phyloP scores from a whole-genome alignment of 1,140 invertebrate genomes.

The Anastatus disparis region DNA sequence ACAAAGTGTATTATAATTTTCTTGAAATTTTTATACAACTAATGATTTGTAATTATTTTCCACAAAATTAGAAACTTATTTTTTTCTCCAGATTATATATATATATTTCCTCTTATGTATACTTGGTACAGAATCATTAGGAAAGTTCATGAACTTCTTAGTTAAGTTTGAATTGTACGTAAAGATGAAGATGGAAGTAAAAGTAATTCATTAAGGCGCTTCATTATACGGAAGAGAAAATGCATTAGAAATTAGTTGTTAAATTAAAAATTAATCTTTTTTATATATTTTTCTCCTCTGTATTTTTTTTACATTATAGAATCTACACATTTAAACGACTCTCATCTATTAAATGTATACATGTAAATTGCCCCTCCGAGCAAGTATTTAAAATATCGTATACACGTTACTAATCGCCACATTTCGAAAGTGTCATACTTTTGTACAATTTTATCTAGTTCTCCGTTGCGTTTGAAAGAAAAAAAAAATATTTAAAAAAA shows the following conservation, averaged over 20 bases:
- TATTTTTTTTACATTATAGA: too few species aligned
- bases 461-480: too few species aligned
- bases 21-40: too few species aligned
- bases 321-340: too few species aligned
- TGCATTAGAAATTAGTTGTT: slow-evolving; percentile 12
- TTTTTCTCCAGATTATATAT: too few species aligned
- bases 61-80: too few species aligned
- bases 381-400: too few species aligned
- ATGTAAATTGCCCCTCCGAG: background rate
- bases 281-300: slow-evolving; percentile 8
- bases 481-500: too few species aligned
- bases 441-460: slow-evolving; percentile 10
- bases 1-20: too few species aligned
- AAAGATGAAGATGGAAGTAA: background rate
- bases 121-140: background rate
- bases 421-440: slow-evolving; percentile 33
- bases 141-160: background rate
- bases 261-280: background rate
- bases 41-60: too few species aligned
- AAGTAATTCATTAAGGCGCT: background rate
- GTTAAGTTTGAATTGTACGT: background rate
- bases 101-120: too few species aligned
- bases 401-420: too few species aligned
- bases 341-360: background rate
- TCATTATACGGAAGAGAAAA: background rate